A percentile compares a stretch with the other conserved stretches of the same genome.
Evolutionary conservation across 2,888 invertebrate genomes (phyloP).

Genomic region (Trachelus stipa): DNA sequence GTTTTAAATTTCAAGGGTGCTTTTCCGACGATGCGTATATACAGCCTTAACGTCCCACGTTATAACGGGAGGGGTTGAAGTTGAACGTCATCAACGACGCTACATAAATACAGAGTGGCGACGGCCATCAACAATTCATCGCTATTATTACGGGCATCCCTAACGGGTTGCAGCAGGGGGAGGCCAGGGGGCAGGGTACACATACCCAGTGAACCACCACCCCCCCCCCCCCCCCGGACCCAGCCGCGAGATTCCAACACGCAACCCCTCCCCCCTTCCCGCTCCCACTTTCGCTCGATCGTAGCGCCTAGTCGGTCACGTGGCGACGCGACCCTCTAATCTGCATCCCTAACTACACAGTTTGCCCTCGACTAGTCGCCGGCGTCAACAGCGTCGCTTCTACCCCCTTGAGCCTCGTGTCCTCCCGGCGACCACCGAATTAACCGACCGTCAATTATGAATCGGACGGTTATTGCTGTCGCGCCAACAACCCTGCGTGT

Average conservation of each 20-base stretch:
- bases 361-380: conserved; percentile 34
- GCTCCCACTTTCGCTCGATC: too few species aligned
- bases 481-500: too few species aligned
- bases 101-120: conserved; percentile 56
- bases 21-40: conserved; percentile 9
- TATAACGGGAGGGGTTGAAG: too few species aligned
- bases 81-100: conserved; percentile 20
- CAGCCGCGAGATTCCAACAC: neutral
- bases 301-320: too few species aligned
- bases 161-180: conserved; percentile 33
- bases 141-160: conserved; percentile 50
- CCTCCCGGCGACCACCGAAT: conserved; percentile 14
- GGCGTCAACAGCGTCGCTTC: conserved; percentile 19
- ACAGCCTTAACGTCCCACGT: too few species aligned
- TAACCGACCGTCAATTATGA: conserved; percentile 15
- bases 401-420: neutral
- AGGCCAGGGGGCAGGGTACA: neutral
- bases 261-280: neutral
- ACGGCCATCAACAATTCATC: conserved; percentile 54
- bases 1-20: conserved; percentile 21
- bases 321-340: conserved; percentile 42
- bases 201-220: conserved; percentile 3
- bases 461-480: conserved; percentile 16
- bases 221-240: neutral
- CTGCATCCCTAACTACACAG: conserved; percentile 54